A percentile compares a stretch with the other conserved stretches of the same genome.
phyloP scores from a whole-genome alignment of 2,113 vertebrate genomes.

The Cyanoliseus patagonus region DNA sequence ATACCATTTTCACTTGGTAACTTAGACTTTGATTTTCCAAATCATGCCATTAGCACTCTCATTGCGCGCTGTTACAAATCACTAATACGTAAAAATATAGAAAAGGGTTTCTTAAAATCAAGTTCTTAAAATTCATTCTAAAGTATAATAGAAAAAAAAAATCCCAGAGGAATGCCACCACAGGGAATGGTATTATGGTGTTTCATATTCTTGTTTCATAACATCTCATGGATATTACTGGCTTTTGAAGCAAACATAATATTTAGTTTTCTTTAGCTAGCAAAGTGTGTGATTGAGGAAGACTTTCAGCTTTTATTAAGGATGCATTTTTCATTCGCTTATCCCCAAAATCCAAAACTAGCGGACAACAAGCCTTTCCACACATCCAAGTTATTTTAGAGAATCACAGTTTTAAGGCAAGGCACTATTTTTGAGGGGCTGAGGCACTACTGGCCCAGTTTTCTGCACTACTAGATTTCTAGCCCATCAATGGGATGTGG shows the following conservation, averaged over 20 bases:
- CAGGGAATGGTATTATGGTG: not conserved
- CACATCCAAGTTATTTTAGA: not conserved
- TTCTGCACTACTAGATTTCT: not conserved
- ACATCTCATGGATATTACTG: not conserved
- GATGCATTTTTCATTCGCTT: not conserved
- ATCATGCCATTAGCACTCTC: not conserved
- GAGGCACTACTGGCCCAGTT: not conserved
- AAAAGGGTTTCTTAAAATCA: not conserved
- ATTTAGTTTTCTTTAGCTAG: not conserved
- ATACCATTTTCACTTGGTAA: not conserved
- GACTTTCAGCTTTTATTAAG: not conserved
- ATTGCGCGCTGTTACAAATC: not conserved
- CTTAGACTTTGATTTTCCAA: not conserved
- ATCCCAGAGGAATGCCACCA: not conserved
- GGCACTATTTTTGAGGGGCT: not conserved
- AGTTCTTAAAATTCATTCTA: not conserved
- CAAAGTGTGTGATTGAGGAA: not conserved
- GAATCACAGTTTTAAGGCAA: not conserved
- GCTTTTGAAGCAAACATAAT: not conserved
- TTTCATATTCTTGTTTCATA: not conserved
- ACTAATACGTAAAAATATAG: not conserved
- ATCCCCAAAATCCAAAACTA: not conserved
- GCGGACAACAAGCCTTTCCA: not conserved
- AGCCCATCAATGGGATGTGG: no score
- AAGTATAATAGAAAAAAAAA: not conserved